phyloP scores from a whole-genome alignment of 2,113 vertebrate species.

The Phalacrocorax aristotelis region DNA sequence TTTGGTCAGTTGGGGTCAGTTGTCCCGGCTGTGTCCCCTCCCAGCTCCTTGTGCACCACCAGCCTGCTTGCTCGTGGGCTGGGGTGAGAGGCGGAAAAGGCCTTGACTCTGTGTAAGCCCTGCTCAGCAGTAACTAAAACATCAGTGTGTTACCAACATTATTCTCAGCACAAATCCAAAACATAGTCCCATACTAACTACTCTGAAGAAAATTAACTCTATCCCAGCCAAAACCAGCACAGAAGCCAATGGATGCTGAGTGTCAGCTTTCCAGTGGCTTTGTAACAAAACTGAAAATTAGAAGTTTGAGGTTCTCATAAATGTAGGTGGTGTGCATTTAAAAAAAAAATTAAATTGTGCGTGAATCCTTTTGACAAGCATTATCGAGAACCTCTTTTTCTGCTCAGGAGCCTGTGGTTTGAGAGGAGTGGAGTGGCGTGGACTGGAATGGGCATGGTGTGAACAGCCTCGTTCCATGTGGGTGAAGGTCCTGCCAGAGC shows the following conservation, averaged over 20 bases:
- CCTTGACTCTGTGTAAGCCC: too few species aligned
- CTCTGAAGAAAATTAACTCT: too few species aligned
- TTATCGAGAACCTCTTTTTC: not conserved
- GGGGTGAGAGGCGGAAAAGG: too few species aligned
- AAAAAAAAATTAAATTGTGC: not conserved
- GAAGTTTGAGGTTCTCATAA: not conserved
- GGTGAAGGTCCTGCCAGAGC: not conserved
- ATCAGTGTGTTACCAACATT: too few species aligned
- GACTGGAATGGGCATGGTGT: rapidly evolving
- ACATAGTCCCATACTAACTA: too few species aligned
- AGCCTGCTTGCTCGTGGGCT: too few species aligned
- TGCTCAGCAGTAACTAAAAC: too few species aligned
- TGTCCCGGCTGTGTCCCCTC: too few species aligned
- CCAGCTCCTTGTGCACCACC: too few species aligned
- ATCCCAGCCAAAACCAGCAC: too few species aligned
- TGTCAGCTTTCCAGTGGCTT: not conserved
- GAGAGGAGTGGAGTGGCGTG: rapidly evolving
- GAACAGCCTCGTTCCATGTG: not conserved
- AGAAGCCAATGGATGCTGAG: not conserved
- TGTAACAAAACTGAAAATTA: not conserved
- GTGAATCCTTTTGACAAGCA: not conserved
- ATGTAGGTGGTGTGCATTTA: not conserved
- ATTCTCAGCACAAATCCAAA: too few species aligned
- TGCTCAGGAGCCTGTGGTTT: not conserved
- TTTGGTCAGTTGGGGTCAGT: too few species aligned